A percentile compares a stretch with the other conserved stretches of the same genome.
These are phyloP conservation scores for Ochotona curzoniae DNA, from an alignment of 2,113 vertebrate species.

Conservation along the genomic window DNA sequence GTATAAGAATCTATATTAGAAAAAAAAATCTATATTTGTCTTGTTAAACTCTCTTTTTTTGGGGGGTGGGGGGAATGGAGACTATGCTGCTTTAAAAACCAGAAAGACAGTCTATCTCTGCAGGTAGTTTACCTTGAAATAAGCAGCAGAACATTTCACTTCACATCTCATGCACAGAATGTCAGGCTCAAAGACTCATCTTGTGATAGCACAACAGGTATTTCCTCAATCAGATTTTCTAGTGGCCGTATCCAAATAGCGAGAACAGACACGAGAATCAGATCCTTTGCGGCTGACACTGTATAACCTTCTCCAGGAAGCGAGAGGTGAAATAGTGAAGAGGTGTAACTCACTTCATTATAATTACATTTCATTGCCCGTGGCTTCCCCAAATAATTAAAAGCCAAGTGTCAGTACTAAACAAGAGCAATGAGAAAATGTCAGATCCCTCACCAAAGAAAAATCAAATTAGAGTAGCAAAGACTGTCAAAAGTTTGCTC, in stretches of 20 bases:
- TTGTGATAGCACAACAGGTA: conserved; percentile 55
- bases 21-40: neutral
- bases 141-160: neutral
- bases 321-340: conserved; percentile 67
- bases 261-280: conserved; percentile 58
- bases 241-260: neutral
- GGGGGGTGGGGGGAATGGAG: neutral
- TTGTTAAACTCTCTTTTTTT: conserved; percentile 1
- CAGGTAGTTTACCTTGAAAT: conserved; percentile 30
- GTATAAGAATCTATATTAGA: neutral
- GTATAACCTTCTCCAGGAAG: conserved; percentile 48
- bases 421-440: conserved; percentile 66
- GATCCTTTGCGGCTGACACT: conserved; percentile 52
- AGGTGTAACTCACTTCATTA: conserved; percentile 49
- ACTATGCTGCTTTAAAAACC: conserved; percentile 49
- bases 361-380: conserved; percentile 70
- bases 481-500: conserved; percentile 53
- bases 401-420: conserved; percentile 63
- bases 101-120: conserved; percentile 24
- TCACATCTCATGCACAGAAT: neutral
- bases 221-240: conserved; percentile 66
- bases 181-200: conserved; percentile 52
- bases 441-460: conserved; percentile 68
- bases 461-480: conserved; percentile 51
- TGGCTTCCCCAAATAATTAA: conserved; percentile 74